Evolutionary conservation across 2,113 vertebrate genomes (phyloP), one percentile per base, ranked within the genome.

Genomic region (Chiloscyllium plagiosum): DNA sequence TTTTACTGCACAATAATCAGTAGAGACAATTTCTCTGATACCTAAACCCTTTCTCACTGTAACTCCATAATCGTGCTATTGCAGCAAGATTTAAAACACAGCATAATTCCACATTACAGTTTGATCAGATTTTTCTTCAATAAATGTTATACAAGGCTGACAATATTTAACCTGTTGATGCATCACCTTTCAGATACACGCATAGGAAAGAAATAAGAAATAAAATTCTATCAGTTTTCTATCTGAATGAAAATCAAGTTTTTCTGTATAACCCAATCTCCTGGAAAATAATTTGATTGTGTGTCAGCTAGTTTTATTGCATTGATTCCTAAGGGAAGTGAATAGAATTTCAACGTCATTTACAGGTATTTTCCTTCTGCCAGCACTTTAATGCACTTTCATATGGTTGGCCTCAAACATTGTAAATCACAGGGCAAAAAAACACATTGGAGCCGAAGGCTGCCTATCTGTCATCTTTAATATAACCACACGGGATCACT

Each of bases 201-300:
- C 22, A 26, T 87, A 83, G 42, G 96, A 92, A 95, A 24, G 96
- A 96, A 96, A 96, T 90, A 96, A 76, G 96, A 69, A 47, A 56
- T 95, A 96, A 95, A 96, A 96, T 96, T 96, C 86, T 29, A 92
- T 96, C 90, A 96, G 95, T 96, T 96, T 96, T 96, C 96, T 97
- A 96, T 97, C 96, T 96, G 96, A 97, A 97, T 97, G 96, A 96
- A 97, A 97, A 97, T 97, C 96, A 97, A 96, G 85, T 66, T 95
- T 85, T 96, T 95, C 61, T n/a, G 96, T 96, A 69, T 78, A 87
- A 96, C 50, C 50, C 50, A 95, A 96, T 95, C 66, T 95, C 66
- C 50, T 61, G 52, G 69, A 96, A 96, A 92, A 92, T 96, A 96
- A 96, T 96, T 96, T 96, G 68, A 72, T 87, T 96, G 85, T 96